A percentile compares a stretch with the other conserved stretches of the same genome.
Conservation (phyloP, 2,113 vertebrate genomes). For the Rhinichthys klamathensis region DNA sequence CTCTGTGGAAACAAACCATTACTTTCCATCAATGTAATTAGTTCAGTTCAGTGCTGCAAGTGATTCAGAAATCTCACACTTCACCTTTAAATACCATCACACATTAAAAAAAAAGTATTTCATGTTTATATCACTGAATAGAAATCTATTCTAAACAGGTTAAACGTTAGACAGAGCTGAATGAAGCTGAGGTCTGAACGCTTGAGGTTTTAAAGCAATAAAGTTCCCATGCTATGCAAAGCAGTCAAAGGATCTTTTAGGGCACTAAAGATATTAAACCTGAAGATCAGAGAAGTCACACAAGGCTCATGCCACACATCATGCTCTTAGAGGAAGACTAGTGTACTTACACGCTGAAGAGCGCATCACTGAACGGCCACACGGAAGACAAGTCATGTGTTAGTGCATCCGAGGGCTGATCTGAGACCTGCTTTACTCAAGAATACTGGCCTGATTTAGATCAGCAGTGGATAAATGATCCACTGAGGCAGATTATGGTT, state of each 20-base stretch:
- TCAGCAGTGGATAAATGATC: neutral
- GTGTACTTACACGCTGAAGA: constrained; percentile 56
- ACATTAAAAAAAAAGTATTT: neutral
- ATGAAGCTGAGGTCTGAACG: neutral
- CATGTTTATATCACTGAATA: neutral
- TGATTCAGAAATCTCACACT: neutral
- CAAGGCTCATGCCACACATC: constrained; percentile 52
- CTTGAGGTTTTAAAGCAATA: neutral
- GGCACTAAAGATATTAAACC: neutral
- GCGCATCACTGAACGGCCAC: constrained; percentile 55
- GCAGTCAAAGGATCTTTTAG: neutral
- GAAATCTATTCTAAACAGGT: neutral
- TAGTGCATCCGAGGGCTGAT: constrained; percentile 21
- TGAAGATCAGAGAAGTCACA: constrained; percentile 4
- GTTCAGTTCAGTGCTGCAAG: neutral
- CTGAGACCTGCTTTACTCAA: constrained; percentile 15
- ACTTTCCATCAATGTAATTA: neutral
- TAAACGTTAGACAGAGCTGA: neutral
- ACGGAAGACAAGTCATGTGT: constrained; percentile 53
- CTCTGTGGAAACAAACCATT: neutral
- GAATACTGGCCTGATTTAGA: neutral
- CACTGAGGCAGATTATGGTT: neutral
- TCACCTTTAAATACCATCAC: neutral
- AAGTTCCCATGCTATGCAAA: constrained; percentile 1
- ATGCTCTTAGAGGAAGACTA: constrained; percentile 45